These are phyloP conservation scores for Prorops nasuta DNA, from an alignment of 1,140 invertebrate genomes.

Conservation along the genomic window DNA sequence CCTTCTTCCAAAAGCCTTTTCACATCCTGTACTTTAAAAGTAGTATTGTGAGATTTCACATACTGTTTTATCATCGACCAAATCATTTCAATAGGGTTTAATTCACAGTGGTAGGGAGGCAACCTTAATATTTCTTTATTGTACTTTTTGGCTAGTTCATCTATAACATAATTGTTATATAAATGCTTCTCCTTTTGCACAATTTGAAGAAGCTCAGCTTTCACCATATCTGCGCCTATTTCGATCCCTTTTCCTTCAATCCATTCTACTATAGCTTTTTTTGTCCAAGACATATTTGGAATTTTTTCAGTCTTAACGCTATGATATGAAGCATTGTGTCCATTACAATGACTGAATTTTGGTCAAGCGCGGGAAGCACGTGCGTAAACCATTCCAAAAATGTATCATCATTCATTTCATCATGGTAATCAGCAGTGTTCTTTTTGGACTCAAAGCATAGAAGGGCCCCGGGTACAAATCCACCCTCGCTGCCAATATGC, in stretches of 20 bases:
- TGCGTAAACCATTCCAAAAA: conserved; percentile 4
- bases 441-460: too few species aligned
- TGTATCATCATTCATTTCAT: conserved; percentile 1
- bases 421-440: not conserved
- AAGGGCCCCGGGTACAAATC: conserved; percentile 7
- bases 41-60: too few species aligned
- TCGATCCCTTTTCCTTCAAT: conserved; percentile 1
- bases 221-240: not conserved
- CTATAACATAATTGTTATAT: conserved; percentile 3
- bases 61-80: conserved; percentile 3
- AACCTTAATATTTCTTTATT: conserved; percentile 2
- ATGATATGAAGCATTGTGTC: conserved; percentile 5
- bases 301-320: too few species aligned
- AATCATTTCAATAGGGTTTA: conserved; percentile 8
- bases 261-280: not conserved
- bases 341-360: conserved; percentile 6
- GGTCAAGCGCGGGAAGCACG: too few species aligned
- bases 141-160: not conserved
- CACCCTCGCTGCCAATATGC: conserved; percentile 5
- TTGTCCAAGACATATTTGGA: not conserved
- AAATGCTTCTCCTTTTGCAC: not conserved
- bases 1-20: too few species aligned
- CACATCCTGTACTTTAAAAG: conserved; percentile 2
- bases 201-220: too few species aligned
- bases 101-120: conserved; percentile 7